phyloP scores from a whole-genome alignment of 2,888 invertebrate species.

The Microdon myrmicae region DNA sequence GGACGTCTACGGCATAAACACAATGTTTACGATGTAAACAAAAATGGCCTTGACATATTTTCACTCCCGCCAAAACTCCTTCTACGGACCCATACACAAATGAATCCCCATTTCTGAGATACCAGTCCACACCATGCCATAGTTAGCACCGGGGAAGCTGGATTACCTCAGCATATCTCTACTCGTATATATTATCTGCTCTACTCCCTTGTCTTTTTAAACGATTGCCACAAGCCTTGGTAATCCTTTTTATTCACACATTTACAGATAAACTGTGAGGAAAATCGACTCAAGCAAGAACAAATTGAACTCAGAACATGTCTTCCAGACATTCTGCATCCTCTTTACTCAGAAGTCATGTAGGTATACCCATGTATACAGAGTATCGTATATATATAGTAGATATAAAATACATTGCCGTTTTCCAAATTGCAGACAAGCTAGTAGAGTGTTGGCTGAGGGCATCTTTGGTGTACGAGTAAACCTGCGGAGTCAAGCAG shows the following conservation, averaged over 20 bases:
- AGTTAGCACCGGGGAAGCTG: too few species aligned
- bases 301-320: constrained; percentile 43
- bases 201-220: constrained; percentile 24
- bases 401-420: constrained; percentile 34
- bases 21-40: constrained; percentile 43
- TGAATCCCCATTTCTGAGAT: constrained; percentile 4
- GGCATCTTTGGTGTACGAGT: constrained; percentile 20
- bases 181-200: neutral
- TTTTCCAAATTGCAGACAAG: constrained; percentile 33
- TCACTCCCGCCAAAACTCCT: constrained; percentile 19
- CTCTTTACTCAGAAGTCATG: constrained; percentile 9
- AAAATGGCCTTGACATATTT: constrained; percentile 46
- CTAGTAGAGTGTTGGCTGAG: constrained; percentile 40
- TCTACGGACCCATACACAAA: constrained; percentile 22
- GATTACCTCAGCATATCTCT: constrained; percentile 26
- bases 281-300: constrained; percentile 44
- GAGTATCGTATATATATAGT: neutral
- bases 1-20: too few species aligned
- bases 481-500: constrained; percentile 39
- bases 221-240: constrained; percentile 49
- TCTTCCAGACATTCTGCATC: constrained; percentile 52
- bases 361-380: neutral
- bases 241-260: constrained; percentile 53
- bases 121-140: neutral
- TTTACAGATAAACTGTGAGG: constrained; percentile 46